Evolutionary conservation across 2,888 invertebrate genomes (phyloP).

Genomic region (Anoncus sp.): DNA sequence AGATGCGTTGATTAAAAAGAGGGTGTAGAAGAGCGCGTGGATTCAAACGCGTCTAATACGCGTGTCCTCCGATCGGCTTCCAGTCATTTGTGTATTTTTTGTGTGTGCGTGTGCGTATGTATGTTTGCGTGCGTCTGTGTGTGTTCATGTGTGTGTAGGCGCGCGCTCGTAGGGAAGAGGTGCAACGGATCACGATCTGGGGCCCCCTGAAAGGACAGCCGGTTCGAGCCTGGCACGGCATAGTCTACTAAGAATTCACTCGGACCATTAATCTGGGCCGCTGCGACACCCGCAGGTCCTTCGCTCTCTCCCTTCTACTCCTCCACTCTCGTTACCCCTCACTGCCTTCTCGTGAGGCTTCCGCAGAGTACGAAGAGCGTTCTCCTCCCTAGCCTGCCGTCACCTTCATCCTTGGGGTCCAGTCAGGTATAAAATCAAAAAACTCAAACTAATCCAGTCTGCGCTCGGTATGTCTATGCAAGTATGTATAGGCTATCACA

Average conservation of each 20-base stretch:
- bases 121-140: too few relatives aligned
- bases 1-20: constrained; percentile 5
- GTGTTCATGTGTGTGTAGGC: neutral
- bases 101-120: neutral
- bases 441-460: constrained; percentile 66
- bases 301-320: constrained; percentile 59
- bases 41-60: constrained; percentile 44
- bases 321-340: constrained; percentile 40
- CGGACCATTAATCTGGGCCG: constrained; percentile 81
- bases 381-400: constrained; percentile 43
- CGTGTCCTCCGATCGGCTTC: constrained; percentile 69
- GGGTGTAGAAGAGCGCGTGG: constrained; percentile 4
- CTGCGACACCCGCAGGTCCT: constrained; percentile 77
- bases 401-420: constrained; percentile 41
- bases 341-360: constrained; percentile 32
- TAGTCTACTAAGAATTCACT: constrained; percentile 80
- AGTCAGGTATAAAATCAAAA: constrained; percentile 68
- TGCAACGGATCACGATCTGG: constrained; percentile 61
- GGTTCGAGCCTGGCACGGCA: constrained; percentile 48
- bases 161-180: constrained; percentile 32
- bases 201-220: constrained; percentile 44
- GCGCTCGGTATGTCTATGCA: neutral
- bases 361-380: constrained; percentile 23
- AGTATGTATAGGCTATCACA: neutral
- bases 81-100: constrained; percentile 46